phyloP scores from a whole-genome alignment of 2,113 vertebrate genomes.

The Saimiri boliviensis region DNA sequence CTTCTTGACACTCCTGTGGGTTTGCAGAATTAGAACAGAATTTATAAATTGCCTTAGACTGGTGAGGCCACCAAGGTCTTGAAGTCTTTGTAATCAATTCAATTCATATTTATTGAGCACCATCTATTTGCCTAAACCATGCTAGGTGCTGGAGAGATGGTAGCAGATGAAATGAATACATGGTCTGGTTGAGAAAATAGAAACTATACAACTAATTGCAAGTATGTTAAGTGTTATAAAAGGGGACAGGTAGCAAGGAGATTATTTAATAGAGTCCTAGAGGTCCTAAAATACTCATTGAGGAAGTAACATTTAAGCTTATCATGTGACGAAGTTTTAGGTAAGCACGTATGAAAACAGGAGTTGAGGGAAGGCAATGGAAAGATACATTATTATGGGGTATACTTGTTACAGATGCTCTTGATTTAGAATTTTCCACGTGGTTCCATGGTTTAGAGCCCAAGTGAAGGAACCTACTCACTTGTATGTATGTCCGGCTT shows the following conservation, averaged over 20 bases:
- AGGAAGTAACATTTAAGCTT: background rate
- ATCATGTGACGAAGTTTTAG: background rate
- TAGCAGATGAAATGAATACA: background rate
- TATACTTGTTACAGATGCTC: background rate
- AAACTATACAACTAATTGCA: background rate
- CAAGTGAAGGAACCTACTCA: background rate
- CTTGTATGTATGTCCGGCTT: background rate
- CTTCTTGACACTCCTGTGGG: background rate
- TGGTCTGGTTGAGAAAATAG: background rate
- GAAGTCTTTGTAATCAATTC: background rate
- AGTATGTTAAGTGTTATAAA: background rate
- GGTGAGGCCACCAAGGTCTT: background rate
- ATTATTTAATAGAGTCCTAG: background rate
- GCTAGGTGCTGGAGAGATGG: background rate
- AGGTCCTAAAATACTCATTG: background rate
- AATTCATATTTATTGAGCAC: background rate
- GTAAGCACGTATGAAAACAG: background rate
- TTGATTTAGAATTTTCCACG: background rate
- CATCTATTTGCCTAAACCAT: background rate
- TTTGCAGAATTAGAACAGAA: background rate
- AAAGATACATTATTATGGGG: background rate
- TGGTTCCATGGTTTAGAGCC: background rate
- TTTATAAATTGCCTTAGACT: background rate
- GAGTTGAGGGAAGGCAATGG: background rate
- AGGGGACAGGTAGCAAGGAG: background rate